Conservation (phyloP, 2,113 vertebrate species). For the Megaceryle maxima region DNA sequence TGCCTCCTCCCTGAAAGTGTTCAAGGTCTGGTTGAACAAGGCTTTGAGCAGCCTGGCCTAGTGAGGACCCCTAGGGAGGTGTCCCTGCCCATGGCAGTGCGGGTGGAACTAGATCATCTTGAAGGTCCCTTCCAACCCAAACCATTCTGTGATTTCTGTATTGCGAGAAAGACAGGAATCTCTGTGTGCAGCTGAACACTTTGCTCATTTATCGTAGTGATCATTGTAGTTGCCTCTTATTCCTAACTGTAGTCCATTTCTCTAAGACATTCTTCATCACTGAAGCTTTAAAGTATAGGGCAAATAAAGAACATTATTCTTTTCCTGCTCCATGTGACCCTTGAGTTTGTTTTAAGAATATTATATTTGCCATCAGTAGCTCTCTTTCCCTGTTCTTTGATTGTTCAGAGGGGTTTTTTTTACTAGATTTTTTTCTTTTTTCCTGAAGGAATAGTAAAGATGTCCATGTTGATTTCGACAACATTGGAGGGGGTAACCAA, state of each 20-base stretch:
- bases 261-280: neutral
- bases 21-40: neutral
- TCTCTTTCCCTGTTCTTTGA: neutral
- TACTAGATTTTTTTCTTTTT: neutral
- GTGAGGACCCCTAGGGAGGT: no score
- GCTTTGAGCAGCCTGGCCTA: neutral
- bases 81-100: no score
- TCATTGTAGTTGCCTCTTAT: neutral
- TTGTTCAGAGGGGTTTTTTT: neutral
- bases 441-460: neutral
- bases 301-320: neutral
- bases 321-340: neutral
- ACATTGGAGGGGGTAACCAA: neutral
- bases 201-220: neutral
- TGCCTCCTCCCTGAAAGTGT: neutral
- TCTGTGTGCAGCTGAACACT: neutral
- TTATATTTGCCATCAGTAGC: neutral
- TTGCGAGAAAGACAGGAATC: neutral
- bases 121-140: neutral
- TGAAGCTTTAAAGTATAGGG: neutral
- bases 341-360: neutral
- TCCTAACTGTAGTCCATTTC: neutral
- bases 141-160: neutral
- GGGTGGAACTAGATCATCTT: neutral
- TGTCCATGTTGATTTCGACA: neutral